Percentiles rank a stretch among this genome's conserved stretches.
phyloP scores from a whole-genome alignment of 2,888 invertebrate genomes.

The Eurytoma californica region DNA sequence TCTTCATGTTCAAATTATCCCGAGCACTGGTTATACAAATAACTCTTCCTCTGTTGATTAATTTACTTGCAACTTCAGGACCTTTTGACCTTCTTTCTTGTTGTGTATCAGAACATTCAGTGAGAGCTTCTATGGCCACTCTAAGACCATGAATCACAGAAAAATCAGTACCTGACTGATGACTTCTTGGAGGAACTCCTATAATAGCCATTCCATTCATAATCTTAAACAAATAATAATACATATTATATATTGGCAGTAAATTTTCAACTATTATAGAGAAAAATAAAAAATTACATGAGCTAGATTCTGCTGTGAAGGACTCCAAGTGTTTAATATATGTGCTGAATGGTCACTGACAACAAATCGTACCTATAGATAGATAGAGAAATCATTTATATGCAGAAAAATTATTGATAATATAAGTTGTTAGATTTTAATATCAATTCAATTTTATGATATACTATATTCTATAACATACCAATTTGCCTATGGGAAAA shows the following conservation, averaged over 20 bases:
- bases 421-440: slow-evolving; percentile 25
- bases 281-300: slow-evolving; percentile 81
- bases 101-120: slow-evolving; percentile 88
- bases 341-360: slow-evolving; percentile 92
- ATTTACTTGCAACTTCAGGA: slow-evolving; percentile 73
- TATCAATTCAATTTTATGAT: not conserved
- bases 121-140: slow-evolving; percentile 89
- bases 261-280: not conserved
- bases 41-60: slow-evolving; percentile 84
- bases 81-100: slow-evolving; percentile 77
- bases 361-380: slow-evolving; percentile 88
- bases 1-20: slow-evolving; percentile 90
- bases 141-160: slow-evolving; percentile 89
- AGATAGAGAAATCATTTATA: slow-evolving; percentile 57
- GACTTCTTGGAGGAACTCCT: slow-evolving; percentile 83
- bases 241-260: not conserved
- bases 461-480: slow-evolving; percentile 71
- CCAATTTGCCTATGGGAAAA: slow-evolving; percentile 93
- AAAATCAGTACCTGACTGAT: slow-evolving; percentile 80
- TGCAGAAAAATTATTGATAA: not conserved
- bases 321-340: slow-evolving; percentile 89
- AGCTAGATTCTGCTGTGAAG: slow-evolving; percentile 88
- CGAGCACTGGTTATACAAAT: slow-evolving; percentile 93
- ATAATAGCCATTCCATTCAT: slow-evolving; percentile 89
- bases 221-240: slow-evolving; percentile 77